Evolutionary conservation across 2,113 vertebrate species (phyloP).

Genomic region (Callithrix jacchus): DNA sequence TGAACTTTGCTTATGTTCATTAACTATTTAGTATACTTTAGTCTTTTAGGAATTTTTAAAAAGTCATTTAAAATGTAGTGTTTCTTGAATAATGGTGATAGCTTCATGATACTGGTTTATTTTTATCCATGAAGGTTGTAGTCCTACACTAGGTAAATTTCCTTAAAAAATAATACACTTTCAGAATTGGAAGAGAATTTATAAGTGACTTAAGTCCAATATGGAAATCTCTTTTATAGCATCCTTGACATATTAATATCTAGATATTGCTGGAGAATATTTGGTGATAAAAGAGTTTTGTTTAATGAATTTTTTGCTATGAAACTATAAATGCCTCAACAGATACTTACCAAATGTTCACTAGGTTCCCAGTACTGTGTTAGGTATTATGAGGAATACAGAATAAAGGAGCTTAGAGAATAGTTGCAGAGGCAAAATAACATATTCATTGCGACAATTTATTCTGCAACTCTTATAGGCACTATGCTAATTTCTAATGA

Average conservation of each 20-base stretch:
- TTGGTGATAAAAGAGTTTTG: neutral
- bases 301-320: constrained; percentile 20
- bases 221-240: neutral
- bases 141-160: neutral
- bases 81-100: neutral
- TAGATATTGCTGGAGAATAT: neutral
- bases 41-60: neutral
- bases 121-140: neutral
- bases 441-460: neutral
- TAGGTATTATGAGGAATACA: neutral
- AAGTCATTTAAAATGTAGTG: neutral
- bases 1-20: neutral
- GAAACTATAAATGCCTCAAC: neutral
- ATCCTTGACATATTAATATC: neutral
- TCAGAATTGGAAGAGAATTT: constrained; percentile 28
- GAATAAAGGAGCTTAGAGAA: neutral
- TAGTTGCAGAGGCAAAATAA: neutral
- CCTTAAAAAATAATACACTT: constrained; percentile 1
- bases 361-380: neutral
- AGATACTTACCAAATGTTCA: constrained; percentile 8
- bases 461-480: neutral
- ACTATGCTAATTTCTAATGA: neutral
- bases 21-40: neutral
- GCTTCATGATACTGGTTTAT: neutral
- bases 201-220: neutral